phyloP scores from a whole-genome alignment of 2,797 vertebrate species.

The Clamator glandarius region DNA sequence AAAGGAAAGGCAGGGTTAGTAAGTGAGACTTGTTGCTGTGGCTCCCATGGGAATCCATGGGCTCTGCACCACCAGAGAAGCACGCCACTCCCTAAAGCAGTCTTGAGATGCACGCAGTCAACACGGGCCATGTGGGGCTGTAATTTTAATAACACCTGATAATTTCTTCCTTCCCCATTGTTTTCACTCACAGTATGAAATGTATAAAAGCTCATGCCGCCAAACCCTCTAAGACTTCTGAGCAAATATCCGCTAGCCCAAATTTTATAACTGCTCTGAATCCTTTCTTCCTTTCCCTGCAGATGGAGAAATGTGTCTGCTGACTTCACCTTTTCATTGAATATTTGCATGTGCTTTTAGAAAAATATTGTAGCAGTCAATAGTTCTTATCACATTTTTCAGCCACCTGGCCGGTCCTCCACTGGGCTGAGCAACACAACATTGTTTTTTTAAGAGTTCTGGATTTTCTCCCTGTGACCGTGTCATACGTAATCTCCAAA shows the following conservation, averaged over 20 bases:
- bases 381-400: background rate
- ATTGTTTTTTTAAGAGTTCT: background rate
- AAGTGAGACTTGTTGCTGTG: background rate
- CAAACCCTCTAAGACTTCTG: background rate
- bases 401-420: background rate
- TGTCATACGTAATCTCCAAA: background rate
- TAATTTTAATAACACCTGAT: background rate
- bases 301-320: background rate
- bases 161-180: background rate
- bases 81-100: background rate
- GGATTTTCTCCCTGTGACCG: background rate
- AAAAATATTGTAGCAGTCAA: background rate
- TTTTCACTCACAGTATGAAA: background rate
- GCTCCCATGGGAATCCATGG: fast-evolving
- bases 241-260: background rate
- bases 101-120: fast-evolving
- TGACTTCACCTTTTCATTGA: background rate
- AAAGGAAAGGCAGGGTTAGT: background rate
- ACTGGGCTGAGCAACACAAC: fast-evolving
- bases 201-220: background rate
- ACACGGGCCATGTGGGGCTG: fast-evolving
- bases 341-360: background rate
- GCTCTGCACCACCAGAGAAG: background rate
- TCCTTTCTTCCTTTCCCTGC: background rate
- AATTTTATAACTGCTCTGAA: background rate